A percentile compares a stretch with the other conserved stretches of the same genome.
Conservation (phyloP, 2,888 invertebrate species). For the Phasia obesa region DNA sequence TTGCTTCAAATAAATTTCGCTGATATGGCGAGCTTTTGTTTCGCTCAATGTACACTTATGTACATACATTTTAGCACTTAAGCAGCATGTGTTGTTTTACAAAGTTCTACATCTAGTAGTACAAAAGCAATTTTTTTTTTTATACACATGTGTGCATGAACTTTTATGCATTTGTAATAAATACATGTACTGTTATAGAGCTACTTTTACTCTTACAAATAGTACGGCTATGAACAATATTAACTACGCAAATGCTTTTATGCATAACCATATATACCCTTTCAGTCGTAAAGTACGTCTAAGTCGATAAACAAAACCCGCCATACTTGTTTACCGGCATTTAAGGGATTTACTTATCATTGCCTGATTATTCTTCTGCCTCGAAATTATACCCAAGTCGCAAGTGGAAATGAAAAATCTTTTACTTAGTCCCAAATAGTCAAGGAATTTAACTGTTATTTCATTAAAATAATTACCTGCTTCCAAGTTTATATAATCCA, state of each 20-base stretch:
- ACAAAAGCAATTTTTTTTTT: conserved; percentile 1
- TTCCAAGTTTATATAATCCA: too few species aligned
- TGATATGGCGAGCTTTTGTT: neutral
- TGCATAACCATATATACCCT: neutral
- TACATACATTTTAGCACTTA: conserved; percentile 5
- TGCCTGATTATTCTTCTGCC: too few species aligned
- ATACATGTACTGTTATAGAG: conserved; percentile 13
- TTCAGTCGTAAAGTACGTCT: too few species aligned
- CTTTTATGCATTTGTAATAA: conserved; percentile 17
- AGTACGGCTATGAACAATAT: conserved; percentile 29
- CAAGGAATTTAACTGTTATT: too few species aligned
- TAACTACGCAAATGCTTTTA: conserved; percentile 7
- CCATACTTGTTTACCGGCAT: too few species aligned
- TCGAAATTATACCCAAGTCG: too few species aligned
- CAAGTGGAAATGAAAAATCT: too few species aligned
- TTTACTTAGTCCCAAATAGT: too few species aligned
- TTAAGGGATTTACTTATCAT: too few species aligned
- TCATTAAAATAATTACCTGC: too few species aligned
- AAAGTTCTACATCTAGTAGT: conserved; percentile 19
- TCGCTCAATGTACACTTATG: neutral
- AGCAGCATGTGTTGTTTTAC: conserved; percentile 42
- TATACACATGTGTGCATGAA: conserved; percentile 18
- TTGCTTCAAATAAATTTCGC: too few species aligned
- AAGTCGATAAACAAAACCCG: too few species aligned
- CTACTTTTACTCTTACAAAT: conserved; percentile 6